Base-by-base conservation (phyloP, 2,888 invertebrate genomes). In the Parapristionchus giblindavisi region DNA sequence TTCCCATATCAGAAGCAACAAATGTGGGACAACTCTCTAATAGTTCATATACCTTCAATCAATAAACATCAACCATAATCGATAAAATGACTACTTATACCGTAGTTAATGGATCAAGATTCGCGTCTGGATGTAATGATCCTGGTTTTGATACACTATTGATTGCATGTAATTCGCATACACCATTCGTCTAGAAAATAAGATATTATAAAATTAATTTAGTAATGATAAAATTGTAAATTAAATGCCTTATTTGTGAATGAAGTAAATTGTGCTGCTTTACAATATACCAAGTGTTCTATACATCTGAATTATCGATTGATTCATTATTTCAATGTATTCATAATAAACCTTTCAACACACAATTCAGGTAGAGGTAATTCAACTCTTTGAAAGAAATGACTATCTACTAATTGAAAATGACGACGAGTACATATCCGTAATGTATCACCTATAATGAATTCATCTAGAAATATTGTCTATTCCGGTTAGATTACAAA, bases 221-320 rank as follows among this genome's bases (percentile, higher is more conserved):
- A n/a, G n/a, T n/a, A n/a, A n/a, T n/a, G n/a, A n/a, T n/a, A n/a
- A n/a, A n/a, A n/a, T n/a, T n/a, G n/a, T n/a, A n/a, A n/a, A n/a
- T n/a, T n/a, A n/a, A n/a, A n/a, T n/a, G 80, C 82, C 52, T 76
- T 78, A 38, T 78, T 75, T 56, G 75, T 76, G 29, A 75, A 73
- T 63, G 79, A 79, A 21, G 68, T 61, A 56, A 80, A 83, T 38
- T 79, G 80, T 54, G 81, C 82, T 56, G 81, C 75, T 38, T 77
- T 77, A 60, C 83, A 83, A 58, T 78, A 81, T 34, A 79, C 76
- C 63, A 83, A 76, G 52, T 80, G 78, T 61, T 83, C 83, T n/a
- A 83, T 79, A 73, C 83, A 83, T 43, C 83, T 73, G 11, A 48
- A 61, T 6, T 36, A 8, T 1, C 21, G 34, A 68, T 32, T 32